Conservation (phyloP, 2,888 invertebrate species). For the Isoperla grammatica region DNA sequence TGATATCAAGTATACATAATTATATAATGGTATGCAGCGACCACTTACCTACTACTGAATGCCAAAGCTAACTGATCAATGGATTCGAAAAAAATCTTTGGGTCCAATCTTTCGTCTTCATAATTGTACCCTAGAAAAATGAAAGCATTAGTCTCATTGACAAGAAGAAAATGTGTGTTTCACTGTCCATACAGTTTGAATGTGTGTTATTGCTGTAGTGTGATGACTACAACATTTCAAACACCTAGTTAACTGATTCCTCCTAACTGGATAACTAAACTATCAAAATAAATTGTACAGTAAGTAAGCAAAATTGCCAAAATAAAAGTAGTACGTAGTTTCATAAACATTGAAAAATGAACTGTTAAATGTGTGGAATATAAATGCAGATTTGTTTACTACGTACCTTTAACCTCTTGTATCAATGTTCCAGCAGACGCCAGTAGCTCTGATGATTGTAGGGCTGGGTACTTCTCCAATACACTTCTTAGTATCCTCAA, state of each 20-base stretch:
- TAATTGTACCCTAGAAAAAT: conserved; percentile 41
- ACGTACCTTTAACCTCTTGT: conserved; percentile 45
- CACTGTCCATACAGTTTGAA: too few relatives aligned
- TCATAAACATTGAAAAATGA: too few relatives aligned
- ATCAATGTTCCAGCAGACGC: conserved; percentile 45
- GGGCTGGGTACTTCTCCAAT: conserved; percentile 45
- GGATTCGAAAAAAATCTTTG: conserved; percentile 43
- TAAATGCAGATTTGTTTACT: background rate
- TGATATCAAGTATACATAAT: background rate
- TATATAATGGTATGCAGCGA: too few relatives aligned
- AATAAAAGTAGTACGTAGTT: too few relatives aligned
- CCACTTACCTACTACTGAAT: conserved; percentile 45
- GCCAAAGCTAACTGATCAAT: conserved; percentile 47
- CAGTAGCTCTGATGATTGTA: conserved; percentile 47
- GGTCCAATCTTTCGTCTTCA: conserved; percentile 41
- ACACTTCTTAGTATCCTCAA: conserved; percentile 44
- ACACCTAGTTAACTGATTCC: too few relatives aligned
- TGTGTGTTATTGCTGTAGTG: too few relatives aligned
- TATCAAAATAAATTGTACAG: too few relatives aligned
- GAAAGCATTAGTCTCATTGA: too few relatives aligned
- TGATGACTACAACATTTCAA: too few relatives aligned
- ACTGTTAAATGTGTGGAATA: background rate
- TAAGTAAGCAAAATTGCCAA: too few relatives aligned
- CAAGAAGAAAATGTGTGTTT: too few relatives aligned
- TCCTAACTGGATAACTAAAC: too few relatives aligned